Base-by-base conservation (phyloP, 23 tunicate genomes). In the Ascidia mentula region DNA sequence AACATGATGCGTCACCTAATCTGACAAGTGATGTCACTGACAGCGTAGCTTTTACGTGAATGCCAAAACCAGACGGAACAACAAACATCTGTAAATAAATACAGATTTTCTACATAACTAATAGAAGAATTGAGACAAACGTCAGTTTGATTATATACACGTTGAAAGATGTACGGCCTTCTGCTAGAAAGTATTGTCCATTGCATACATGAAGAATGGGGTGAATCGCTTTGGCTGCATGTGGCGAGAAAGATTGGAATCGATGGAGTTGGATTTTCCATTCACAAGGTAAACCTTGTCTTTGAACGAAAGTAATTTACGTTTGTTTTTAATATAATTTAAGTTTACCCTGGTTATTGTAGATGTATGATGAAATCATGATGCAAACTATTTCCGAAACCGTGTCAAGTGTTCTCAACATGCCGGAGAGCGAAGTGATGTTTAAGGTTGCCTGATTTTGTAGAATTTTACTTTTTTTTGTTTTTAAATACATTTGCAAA, bases 191-290 rank as follows among this genome's bases (percentile, higher is more conserved):
- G 83, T 40, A 60, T 79, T 42, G 86, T 74, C 0, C 70, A 82
- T n/a, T 82, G 86, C 73, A 78, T 82, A 9, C 45, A 73, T 53
- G 40, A 70, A 22, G 76, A 82, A 82, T 82, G 86, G 86, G 86
- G 86, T 45, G 86, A 42, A 6, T 37, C 79, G 28, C 59, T 82
- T 30, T 82, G 86, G 86, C 12, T 36, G 53, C 72, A 74, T 30
- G 46, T 82, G 18, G 86, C 60, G n/a, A 73, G 59, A 34, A 74
- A 82, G 37, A 74, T 74, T 8, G 86, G 86, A 35, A 74, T 82
- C 74, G 86, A 69, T 12, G 76, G 86, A 32, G 86, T 74, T 40
- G 86, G 86, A 34, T 82, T 82, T 34, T 82, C 86, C 18, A 82
- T 82, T 38, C 86, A 82, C 46, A 82, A 73, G 72, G 86, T 82